These are phyloP conservation scores for Eupithecia subfuscata DNA, from an alignment of 2,888 invertebrate genomes.

Conservation along the genomic window DNA sequence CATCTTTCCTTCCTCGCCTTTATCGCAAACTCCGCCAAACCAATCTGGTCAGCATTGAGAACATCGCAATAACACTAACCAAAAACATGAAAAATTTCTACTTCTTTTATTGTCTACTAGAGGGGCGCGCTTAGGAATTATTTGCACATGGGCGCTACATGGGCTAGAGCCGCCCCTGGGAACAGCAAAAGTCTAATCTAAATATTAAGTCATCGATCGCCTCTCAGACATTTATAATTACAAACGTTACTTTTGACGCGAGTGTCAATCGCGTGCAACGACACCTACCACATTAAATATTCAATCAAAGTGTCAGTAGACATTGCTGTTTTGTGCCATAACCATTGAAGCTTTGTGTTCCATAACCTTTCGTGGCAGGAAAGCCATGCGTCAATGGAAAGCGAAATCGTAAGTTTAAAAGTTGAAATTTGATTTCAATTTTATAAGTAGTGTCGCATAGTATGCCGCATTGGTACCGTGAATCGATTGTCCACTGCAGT, in stretches of 20 bases:
- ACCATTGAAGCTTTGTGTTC: slow-evolving; percentile 46
- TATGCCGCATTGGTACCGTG: slow-evolving; percentile 76
- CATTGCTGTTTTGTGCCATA: slow-evolving; percentile 41
- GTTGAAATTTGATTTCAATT: slow-evolving; percentile 65
- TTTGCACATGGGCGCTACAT: too few relatives aligned
- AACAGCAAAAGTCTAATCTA: slow-evolving; percentile 35
- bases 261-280: slow-evolving; percentile 56
- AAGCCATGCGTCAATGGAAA: slow-evolving; percentile 51
- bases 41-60: too few relatives aligned
- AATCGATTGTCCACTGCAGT: slow-evolving; percentile 81
- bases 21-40: too few relatives aligned
- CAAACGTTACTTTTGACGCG: slow-evolving; percentile 60
- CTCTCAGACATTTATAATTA: slow-evolving; percentile 52
- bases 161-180: not conserved
- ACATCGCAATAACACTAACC: too few relatives aligned
- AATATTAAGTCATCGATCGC: slow-evolving; percentile 54
- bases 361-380: slow-evolving; percentile 6
- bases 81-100: too few relatives aligned
- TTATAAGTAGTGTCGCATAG: slow-evolving; percentile 67
- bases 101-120: too few relatives aligned
- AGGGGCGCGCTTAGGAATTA: too few relatives aligned
- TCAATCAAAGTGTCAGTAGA: slow-evolving; percentile 43
- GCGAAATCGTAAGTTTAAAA: slow-evolving; percentile 49
- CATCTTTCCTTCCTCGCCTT: too few relatives aligned
- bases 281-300: slow-evolving; percentile 43